A percentile compares a stretch with the other conserved stretches of the same genome.
Conservation (phyloP, 1,140 invertebrate genomes). For the Zaprionus nigranus region DNA sequence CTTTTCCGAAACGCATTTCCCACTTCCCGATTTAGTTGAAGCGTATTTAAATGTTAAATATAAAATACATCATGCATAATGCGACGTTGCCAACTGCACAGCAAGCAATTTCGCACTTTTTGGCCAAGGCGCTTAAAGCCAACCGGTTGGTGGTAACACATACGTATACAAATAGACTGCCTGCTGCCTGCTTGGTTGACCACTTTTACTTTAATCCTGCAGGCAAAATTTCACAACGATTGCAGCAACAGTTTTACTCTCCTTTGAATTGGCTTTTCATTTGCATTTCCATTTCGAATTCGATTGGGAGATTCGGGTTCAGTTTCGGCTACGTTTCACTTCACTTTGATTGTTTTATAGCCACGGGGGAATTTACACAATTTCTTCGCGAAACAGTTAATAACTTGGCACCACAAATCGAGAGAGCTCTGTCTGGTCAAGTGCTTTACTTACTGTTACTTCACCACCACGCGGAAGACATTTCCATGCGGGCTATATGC, state of each 20-base stretch:
- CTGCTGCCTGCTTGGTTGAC: slow-evolving; percentile 4
- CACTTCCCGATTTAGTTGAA: slow-evolving; percentile 38
- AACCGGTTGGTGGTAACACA: slow-evolving; percentile 15
- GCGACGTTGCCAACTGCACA: slow-evolving; percentile 33
- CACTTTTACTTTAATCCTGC: slow-evolving; percentile 48
- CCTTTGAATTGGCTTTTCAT: slow-evolving; percentile 71
- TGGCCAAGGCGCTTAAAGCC: slow-evolving; percentile 9
- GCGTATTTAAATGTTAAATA: slow-evolving; percentile 50
- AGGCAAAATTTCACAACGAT: slow-evolving; percentile 74
- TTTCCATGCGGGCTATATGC: slow-evolving; percentile 25
- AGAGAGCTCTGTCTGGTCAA: slow-evolving; percentile 39
- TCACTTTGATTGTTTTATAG: slow-evolving; percentile 68
- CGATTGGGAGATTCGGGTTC: slow-evolving; percentile 7
- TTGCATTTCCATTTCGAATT: slow-evolving; percentile 63
- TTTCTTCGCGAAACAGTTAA: slow-evolving; percentile 56
- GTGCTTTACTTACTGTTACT: slow-evolving; percentile 44
- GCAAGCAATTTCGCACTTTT: slow-evolving; percentile 27
- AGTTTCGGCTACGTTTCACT: slow-evolving; percentile 21
- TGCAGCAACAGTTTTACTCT: slow-evolving; percentile 60
- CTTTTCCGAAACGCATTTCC: slow-evolving; percentile 63
- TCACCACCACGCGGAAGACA: slow-evolving; percentile 36
- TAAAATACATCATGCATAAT: slow-evolving; percentile 48
- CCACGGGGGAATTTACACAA: slow-evolving; percentile 73
- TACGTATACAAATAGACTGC: too few relatives aligned
- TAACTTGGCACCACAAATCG: slow-evolving; percentile 57